Percentiles rank a stretch among this genome's conserved stretches.
Evolutionary conservation across 2,888 invertebrate genomes (phyloP).

Genomic region (Subacronicta megacephala): DNA sequence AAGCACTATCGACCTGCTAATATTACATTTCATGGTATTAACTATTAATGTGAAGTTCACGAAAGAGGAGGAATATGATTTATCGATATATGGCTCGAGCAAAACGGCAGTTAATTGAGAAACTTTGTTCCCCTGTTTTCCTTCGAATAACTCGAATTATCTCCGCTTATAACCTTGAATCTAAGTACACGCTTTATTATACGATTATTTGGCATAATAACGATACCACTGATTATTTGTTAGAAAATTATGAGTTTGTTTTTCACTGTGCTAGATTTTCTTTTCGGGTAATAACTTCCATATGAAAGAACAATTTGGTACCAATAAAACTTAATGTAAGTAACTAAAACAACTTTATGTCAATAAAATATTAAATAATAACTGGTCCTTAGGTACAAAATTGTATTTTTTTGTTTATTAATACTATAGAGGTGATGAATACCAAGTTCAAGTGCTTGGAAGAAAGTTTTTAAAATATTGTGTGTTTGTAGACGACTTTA

Average conservation of each 20-base stretch:
- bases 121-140: constrained; percentile 13
- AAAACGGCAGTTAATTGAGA: constrained; percentile 11
- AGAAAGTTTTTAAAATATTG: too few species aligned
- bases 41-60: too few species aligned
- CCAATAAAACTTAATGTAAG: background rate
- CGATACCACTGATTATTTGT: constrained; percentile 10
- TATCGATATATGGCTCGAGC: constrained; percentile 9
- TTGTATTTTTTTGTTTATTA: too few species aligned
- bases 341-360: background rate
- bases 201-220: constrained; percentile 24
- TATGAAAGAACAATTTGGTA: background rate
- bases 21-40: too few species aligned
- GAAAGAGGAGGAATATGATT: constrained; percentile 10
- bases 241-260: constrained; percentile 23
- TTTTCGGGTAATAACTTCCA: constrained; percentile 7
- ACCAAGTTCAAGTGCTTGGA: too few species aligned
- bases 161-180: constrained; percentile 6
- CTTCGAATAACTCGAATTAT: constrained; percentile 1
- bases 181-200: constrained; percentile 16
- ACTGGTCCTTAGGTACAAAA: too few species aligned
- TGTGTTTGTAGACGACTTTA: too few species aligned
- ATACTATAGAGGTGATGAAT: too few species aligned
- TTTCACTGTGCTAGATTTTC: constrained; percentile 13
- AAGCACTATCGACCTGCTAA: too few species aligned
- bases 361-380: too few species aligned